phyloP scores from a whole-genome alignment of 2,888 invertebrate species.

The Syrista parreyssii region DNA sequence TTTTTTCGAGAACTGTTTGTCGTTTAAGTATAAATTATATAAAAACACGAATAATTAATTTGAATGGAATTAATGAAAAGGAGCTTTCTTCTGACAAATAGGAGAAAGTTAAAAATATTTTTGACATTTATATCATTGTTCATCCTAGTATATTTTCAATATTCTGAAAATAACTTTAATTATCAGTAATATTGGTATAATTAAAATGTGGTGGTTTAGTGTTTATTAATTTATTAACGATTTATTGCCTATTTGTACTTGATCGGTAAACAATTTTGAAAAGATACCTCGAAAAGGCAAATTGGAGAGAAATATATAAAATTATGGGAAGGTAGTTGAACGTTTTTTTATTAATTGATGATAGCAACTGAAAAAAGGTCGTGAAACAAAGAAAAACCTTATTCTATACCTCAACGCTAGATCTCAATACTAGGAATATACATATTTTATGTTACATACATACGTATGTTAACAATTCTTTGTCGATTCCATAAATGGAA shows the following conservation, averaged over 20 bases:
- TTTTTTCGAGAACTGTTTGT: neutral
- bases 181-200: neutral
- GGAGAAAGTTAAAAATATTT: neutral
- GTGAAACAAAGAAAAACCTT: neutral
- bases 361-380: neutral
- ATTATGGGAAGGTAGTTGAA: neutral
- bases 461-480: neutral
- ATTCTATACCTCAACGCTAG: neutral
- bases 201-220: neutral
- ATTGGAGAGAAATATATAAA: neutral
- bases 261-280: neutral
- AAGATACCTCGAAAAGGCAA: neutral
- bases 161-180: neutral
- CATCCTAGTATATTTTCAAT: neutral
- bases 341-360: neutral
- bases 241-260: neutral
- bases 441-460: neutral
- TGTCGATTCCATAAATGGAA: neutral
- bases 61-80: neutral
- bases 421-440: neutral
- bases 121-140: neutral
- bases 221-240: neutral
- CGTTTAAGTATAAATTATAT: neutral
- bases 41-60: neutral
- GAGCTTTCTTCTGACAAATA: neutral